Percentiles rank a stretch among this genome's conserved stretches.
phyloP scores from a whole-genome alignment of 2,888 invertebrate genomes.

The Ormyrus nitidulus region DNA sequence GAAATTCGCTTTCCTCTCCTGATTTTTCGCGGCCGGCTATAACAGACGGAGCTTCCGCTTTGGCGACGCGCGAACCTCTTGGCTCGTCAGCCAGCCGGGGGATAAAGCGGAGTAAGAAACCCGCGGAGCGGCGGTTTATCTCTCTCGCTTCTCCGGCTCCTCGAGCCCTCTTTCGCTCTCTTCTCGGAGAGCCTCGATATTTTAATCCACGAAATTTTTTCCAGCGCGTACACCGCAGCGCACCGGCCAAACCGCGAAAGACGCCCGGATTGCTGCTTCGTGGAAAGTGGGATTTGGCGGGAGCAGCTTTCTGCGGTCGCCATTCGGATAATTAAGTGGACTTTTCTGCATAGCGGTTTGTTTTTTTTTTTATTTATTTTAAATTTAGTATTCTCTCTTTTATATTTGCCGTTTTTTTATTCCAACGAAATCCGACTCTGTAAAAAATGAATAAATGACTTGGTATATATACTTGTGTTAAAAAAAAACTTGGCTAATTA shows the following conservation, averaged over 20 bases:
- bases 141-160: slow-evolving; percentile 22
- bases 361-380: no score
- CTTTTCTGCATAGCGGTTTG: no score
- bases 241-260: background rate
- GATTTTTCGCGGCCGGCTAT: slow-evolving; percentile 11
- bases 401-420: no score
- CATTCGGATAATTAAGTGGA: no score
- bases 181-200: slow-evolving; percentile 30
- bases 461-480: no score
- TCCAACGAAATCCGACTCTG: no score
- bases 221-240: background rate
- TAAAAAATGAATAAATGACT: background rate
- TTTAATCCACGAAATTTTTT: slow-evolving; percentile 50
- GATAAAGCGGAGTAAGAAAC: slow-evolving; percentile 24
- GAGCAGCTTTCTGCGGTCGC: no score
- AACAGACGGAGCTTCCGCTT: slow-evolving; percentile 23
- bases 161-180: background rate
- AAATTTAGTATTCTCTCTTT: no score
- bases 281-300: no score
- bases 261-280: background rate
- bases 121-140: slow-evolving; percentile 23
- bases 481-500: slow-evolving; percentile 10
- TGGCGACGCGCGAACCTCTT: slow-evolving; percentile 46
- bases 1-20: background rate
- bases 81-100: background rate